phyloP scores from a whole-genome alignment of 2,797 vertebrate species.

The Falco biarmicus region DNA sequence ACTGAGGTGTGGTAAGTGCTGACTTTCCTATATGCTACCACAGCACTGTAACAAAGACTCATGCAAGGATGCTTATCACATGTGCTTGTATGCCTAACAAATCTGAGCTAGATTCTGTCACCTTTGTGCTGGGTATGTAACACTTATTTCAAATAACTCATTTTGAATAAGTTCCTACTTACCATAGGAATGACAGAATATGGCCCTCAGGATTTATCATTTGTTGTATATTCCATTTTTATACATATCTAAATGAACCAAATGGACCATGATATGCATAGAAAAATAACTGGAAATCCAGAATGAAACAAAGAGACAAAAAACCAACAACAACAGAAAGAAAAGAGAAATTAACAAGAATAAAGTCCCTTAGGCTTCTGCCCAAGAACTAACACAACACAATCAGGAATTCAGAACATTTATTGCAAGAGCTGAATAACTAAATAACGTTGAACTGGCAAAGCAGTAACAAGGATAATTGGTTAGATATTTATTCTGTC shows the following conservation, averaged over 20 bases:
- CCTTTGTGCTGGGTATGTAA: background rate
- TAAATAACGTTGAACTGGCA: conserved; percentile 88
- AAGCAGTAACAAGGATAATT: conserved; percentile 99
- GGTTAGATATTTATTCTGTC: conserved; percentile 98
- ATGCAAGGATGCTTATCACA: background rate
- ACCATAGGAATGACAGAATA: background rate
- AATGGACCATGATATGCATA: background rate
- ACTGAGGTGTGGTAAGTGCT: background rate
- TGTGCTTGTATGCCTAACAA: background rate
- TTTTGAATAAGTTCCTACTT: background rate
- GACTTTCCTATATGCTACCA: background rate
- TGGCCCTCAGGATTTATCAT: background rate
- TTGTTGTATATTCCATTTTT: background rate
- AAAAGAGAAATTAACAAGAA: conserved; percentile 21
- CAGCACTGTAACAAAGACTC: background rate
- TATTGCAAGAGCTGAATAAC: conserved; percentile 99
- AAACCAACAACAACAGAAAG: background rate
- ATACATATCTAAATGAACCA: background rate
- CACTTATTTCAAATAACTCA: background rate
- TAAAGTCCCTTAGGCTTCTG: conserved; percentile 36
- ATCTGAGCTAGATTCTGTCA: background rate
- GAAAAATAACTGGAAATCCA: conserved; percentile 32
- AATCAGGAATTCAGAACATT: conserved; percentile 94
- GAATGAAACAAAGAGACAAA: conserved; percentile 16
- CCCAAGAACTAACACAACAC: conserved; percentile 79